Conservation (phyloP, 2,888 invertebrate genomes). For the Linnaemya tessellans region DNA sequence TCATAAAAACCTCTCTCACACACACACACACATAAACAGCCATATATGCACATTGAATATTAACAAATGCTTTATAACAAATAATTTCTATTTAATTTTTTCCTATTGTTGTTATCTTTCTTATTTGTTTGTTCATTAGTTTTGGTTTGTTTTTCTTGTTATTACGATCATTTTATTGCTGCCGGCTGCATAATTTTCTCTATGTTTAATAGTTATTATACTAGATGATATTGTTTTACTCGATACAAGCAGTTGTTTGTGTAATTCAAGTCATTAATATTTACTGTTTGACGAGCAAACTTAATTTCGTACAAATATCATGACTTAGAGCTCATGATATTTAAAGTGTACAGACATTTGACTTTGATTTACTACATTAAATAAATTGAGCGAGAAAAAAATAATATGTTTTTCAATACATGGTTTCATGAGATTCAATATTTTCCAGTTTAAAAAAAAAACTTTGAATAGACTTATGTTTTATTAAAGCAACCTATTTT, state of each 20-base stretch:
- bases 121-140: not conserved
- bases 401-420: too few species aligned
- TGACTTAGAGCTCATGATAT: too few species aligned
- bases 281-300: not conserved
- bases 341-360: too few species aligned
- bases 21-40: too few species aligned
- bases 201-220: slow-evolving; percentile 30
- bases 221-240: slow-evolving; percentile 16
- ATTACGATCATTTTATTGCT: not conserved
- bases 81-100: slow-evolving; percentile 19
- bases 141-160: not conserved
- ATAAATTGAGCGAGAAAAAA: too few species aligned
- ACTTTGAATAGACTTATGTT: too few species aligned
- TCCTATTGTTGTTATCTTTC: slow-evolving; percentile 26
- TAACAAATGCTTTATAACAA: slow-evolving; percentile 40
- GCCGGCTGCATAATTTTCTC: not conserved
- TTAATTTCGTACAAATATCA: not conserved
- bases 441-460: too few species aligned
- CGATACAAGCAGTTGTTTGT: not conserved
- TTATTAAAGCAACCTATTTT: too few species aligned
- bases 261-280: not conserved
- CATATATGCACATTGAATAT: slow-evolving; percentile 28
- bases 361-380: too few species aligned
- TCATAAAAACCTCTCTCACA: slow-evolving; percentile 5
- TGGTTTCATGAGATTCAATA: too few species aligned